A percentile compares a stretch with the other conserved stretches of the same genome.
These are phyloP conservation scores for Myrmophylax atrothorax DNA, from an alignment of 2,113 vertebrate species.

Conservation along the genomic window DNA sequence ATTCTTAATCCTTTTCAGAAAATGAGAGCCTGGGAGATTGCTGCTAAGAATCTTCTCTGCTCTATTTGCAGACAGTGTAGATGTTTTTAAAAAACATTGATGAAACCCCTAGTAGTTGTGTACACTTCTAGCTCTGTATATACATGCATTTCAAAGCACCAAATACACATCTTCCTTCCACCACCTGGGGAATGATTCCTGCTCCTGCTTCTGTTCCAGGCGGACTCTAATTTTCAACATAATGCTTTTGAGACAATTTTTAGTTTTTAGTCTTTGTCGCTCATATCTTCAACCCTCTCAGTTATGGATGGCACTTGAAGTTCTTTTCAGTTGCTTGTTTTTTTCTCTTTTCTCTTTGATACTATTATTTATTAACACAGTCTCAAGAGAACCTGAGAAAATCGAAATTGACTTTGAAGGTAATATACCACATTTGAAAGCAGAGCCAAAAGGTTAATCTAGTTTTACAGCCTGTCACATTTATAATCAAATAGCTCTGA, in stretches of 20 bases:
- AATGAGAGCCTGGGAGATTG: neutral
- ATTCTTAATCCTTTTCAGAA: neutral
- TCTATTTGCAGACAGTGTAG: neutral
- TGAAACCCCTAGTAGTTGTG: neutral
- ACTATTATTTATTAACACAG: neutral
- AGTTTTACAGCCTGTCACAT: neutral
- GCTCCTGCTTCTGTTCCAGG: neutral
- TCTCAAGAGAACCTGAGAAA: neutral
- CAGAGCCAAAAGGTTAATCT: neutral
- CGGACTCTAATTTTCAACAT: neutral
- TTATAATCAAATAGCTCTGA: neutral
- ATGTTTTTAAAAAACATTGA: neutral
- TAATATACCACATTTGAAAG: neutral
- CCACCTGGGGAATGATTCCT: neutral
- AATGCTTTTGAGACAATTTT: neutral
- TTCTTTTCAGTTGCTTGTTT: neutral
- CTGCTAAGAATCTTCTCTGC: neutral
- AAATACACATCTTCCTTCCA: neutral
- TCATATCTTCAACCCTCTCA: neutral
- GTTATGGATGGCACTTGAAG: neutral
- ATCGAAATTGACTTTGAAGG: neutral
- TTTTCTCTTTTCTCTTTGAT: neutral
- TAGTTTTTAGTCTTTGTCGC: neutral
- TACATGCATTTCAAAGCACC: neutral
- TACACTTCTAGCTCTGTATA: neutral